Base-by-base conservation (phyloP, 2,888 invertebrate species). In the Slavum lentiscoides region DNA sequence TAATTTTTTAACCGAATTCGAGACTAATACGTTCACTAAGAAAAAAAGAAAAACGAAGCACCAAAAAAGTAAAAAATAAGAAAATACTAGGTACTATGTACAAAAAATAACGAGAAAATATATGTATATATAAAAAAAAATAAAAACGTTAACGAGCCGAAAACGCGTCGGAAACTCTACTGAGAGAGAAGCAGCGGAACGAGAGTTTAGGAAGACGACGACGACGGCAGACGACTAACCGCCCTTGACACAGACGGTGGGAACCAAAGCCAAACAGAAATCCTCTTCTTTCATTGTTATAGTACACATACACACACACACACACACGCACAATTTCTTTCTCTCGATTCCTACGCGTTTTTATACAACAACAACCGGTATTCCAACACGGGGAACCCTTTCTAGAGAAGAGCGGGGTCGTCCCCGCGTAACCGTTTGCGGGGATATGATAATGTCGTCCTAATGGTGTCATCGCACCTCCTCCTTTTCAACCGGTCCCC, bases 381-480 rank as follows among this genome's bases (percentile, higher is more conserved):
- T 80, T 77, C 80, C 72, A n/a, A 55, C 30, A 80, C 64, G 72
- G 72, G 80, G 80, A 80, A 80, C 80, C 80, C 80, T 80, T 80
- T 80, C 64, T 19, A 53, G 62, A 30, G 30, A 30, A 30, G 30
- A 11, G n/a, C 62, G 39, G 62, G 23, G 80, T 64, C 58, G 30
- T 30, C 30, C 30, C 30, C 30, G 30, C 19, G 80, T 80, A 80
- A 80, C 80, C 80, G 80, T 80, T 30, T 23, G 66, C 11, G 72
- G 72, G 80, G 80, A 80, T 80, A 80, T 80, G 80, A 80, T 80
- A 80, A 80, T 80, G 80, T 80, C 80, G 80, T 80, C 80, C 72
- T 80, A 80, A 80, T 80, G 80, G 80, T 80, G 80, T 80, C 80
- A 80, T 80, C 80, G 80, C 72, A 43, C 80, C 72, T 53, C 70